Percentiles rank a stretch among this genome's conserved stretches.
Evolutionary conservation across 2,888 invertebrate species (phyloP).

Genomic region (Andrena marginata): DNA sequence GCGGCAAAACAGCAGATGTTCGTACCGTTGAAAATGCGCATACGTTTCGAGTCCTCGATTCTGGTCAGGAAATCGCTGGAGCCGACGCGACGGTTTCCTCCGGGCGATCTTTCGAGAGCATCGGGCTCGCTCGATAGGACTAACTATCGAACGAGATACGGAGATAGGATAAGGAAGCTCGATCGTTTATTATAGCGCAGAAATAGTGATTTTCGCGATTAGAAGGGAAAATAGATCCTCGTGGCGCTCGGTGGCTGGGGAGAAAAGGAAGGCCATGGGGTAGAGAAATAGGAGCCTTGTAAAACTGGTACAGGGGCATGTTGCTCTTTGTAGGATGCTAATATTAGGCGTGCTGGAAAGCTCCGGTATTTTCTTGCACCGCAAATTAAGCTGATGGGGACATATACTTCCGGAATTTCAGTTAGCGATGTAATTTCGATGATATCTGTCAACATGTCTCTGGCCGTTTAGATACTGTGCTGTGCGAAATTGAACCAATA

Average conservation of each 20-base stretch:
- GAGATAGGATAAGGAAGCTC: conserved; percentile 29
- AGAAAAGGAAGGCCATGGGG: neutral
- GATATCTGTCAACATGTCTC: too few species aligned
- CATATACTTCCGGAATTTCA: neutral
- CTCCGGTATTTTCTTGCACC: neutral
- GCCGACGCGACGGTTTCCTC: conserved; percentile 20
- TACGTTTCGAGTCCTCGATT: conserved; percentile 37
- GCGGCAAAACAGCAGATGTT: conserved; percentile 61
- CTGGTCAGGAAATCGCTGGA: conserved; percentile 41
- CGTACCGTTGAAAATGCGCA: conserved; percentile 63
- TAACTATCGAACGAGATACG: conserved; percentile 18
- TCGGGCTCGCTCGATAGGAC: conserved; percentile 18
- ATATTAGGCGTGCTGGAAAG: conserved; percentile 20
- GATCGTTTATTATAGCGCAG: conserved; percentile 45
- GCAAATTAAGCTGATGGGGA: neutral
- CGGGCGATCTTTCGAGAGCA: neutral
- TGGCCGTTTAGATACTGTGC: too few species aligned
- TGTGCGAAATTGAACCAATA: too few species aligned
- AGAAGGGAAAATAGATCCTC: conserved; percentile 31
- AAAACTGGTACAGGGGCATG: conserved; percentile 47
- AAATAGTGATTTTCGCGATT: conserved; percentile 49
- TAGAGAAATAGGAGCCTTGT: conserved; percentile 37
- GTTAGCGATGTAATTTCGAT: neutral
- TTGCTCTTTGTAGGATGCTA: conserved; percentile 34
- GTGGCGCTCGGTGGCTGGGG: neutral